phyloP scores from a whole-genome alignment of 2,888 invertebrate genomes.

The Diplazon laetatorius region DNA sequence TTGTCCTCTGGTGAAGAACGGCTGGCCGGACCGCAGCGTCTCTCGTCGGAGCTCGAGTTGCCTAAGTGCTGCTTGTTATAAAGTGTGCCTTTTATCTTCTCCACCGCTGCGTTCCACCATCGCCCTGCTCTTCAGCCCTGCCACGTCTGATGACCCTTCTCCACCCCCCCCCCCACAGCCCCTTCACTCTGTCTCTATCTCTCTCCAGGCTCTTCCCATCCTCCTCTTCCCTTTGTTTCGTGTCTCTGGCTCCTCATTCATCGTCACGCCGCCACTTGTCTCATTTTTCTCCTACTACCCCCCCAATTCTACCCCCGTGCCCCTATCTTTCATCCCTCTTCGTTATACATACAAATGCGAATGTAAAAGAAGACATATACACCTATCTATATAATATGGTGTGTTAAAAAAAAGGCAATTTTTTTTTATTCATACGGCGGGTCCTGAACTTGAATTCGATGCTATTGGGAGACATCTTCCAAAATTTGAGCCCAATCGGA shows the following conservation, averaged over 20 bases:
- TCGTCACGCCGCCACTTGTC: conserved; percentile 35
- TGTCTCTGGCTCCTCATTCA: conserved; percentile 35
- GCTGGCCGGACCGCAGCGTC: conserved; percentile 26
- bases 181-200: conserved; percentile 26
- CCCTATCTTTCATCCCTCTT: background rate
- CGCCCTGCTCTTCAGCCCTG: conserved; percentile 14
- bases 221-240: conserved; percentile 53
- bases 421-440: too few relatives aligned
- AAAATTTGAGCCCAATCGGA: too few relatives aligned
- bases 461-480: too few relatives aligned
- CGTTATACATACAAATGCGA: too few relatives aligned
- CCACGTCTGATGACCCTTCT: conserved; percentile 4
- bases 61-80: conserved; percentile 71
- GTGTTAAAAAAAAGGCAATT: too few relatives aligned
- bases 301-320: background rate
- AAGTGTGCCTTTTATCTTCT: conserved; percentile 69
- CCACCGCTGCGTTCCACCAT: conserved; percentile 24
- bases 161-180: conserved; percentile 1
- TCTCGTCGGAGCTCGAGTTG: conserved; percentile 59
- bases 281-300: background rate
- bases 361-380: too few relatives aligned
- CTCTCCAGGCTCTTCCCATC: conserved; percentile 18
- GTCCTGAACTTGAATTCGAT: too few relatives aligned
- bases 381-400: too few relatives aligned
- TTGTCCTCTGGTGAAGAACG: conserved; percentile 25